These are phyloP conservation scores for Ophonus ardosiacus DNA, from an alignment of 2,888 invertebrate genomes.

Conservation along the genomic window DNA sequence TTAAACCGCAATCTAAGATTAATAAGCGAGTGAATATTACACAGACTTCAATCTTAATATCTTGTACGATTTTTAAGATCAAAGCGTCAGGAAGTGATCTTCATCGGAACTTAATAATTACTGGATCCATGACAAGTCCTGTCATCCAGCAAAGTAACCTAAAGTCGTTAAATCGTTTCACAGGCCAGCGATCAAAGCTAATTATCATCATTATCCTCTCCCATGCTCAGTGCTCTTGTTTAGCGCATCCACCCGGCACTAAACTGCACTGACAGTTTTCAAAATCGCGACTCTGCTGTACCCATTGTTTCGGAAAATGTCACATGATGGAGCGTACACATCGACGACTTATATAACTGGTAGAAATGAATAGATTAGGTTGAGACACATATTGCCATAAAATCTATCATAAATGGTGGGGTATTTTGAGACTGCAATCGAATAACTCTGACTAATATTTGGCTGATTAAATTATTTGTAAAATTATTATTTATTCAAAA, in stretches of 20 bases:
- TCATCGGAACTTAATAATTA: slow-evolving; percentile 31
- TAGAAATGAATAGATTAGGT: not conserved
- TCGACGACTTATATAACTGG: not conserved
- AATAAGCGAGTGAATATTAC: too few relatives aligned
- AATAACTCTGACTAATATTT: too few relatives aligned
- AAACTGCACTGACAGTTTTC: slow-evolving; percentile 36
- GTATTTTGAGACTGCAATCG: too few relatives aligned
- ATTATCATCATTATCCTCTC: slow-evolving; percentile 43
- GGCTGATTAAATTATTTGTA: too few relatives aligned
- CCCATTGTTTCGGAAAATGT: slow-evolving; percentile 16
- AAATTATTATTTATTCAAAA: too few relatives aligned
- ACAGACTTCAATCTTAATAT: not conserved
- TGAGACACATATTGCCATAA: not conserved
- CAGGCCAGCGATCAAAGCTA: slow-evolving; percentile 35
- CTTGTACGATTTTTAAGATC: not conserved
- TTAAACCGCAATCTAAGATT: too few relatives aligned
- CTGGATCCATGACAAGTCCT: not conserved
- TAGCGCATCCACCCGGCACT: slow-evolving; percentile 9
- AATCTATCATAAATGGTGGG: too few relatives aligned
- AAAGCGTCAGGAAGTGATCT: slow-evolving; percentile 29
- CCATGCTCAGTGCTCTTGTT: slow-evolving; percentile 14
- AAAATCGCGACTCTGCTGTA: slow-evolving; percentile 27
- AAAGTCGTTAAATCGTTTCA: slow-evolving; percentile 40
- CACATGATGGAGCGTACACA: not conserved
- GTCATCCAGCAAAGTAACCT: slow-evolving; percentile 4